Base-by-base conservation (phyloP, 2,888 invertebrate genomes). In the Cephus spinipes region DNA sequence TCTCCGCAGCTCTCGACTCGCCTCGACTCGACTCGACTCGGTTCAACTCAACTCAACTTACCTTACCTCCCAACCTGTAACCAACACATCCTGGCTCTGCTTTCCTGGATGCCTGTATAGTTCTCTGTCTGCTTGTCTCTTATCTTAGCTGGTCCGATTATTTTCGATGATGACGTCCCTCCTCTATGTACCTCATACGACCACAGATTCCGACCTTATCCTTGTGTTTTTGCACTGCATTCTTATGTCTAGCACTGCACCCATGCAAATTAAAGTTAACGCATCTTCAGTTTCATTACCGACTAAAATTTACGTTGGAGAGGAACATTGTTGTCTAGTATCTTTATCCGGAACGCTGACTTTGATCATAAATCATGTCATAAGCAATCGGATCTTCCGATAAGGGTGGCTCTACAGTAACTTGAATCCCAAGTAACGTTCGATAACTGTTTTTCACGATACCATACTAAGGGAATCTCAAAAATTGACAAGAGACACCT, bases 161-260 rank as follows among this genome's bases (percentile, higher is more conserved):
- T 89, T 89, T 89, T 88, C 83, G 87, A 89, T 83, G 88, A 90
- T 89, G 89, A 90, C 89, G 89, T 84, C 85, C 83, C 83, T 80
- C 81, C 74, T 32, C 12, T 9, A 71, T 32, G 74, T 33, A 35
- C 33, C 35, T 74, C 33, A 12, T 33, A 74, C 36, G n/a, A 30
- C 23, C 12, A 23, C 30, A 33, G 74, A 34, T 34, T 69, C 74
- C 74, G 78, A 81, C 81, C 81, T 81, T 85, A 85, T 82, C 81
- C 83, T 83, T 85, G 80, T 80, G 79, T 76, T 79, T 79, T 55
- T 12, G 34, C 23, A 30, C 36, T 76, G 83, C 86, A 83, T 86
- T 86, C 85, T 83, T 75, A 2, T 11, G n/a, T 30, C 74, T 73
- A 76, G 73, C 75, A 78, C 55, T 78, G 76, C 55, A 76, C 75